Base-by-base conservation (phyloP, 2,888 invertebrate species). In the Clanis bilineata region DNA sequence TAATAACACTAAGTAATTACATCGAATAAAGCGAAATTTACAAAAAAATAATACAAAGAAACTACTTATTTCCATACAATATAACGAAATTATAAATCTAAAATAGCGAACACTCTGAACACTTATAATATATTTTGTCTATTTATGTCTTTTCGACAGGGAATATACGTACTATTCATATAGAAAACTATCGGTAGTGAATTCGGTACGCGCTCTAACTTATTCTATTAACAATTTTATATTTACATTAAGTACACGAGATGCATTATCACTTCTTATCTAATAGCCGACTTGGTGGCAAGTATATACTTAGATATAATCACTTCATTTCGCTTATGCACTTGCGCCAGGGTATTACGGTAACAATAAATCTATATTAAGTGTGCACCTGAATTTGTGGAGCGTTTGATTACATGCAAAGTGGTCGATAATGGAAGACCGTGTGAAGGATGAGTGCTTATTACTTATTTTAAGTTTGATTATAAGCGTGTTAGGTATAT, bases 1-100 rank as follows among this genome's bases (percentile, higher is more conserved):
- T 92, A 91, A 86, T 85, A 90, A 88, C 85, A 88, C 88, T 90
- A 90, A 87, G 81, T 85, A 87, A 79, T 83, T 88, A 90, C 77
- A 85, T 84, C 85, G 72, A 88, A 87, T 84, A 84, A 87, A 89
- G 86, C 88, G 76, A 87, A 88, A 90, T 88, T 85, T 90, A 90
- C 88, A 89, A 79, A 79, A 81, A 66, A 70, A 76, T 76, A 79
- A 73, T 85, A 87, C 76, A 83, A 83, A 82, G 74, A 80, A 79
- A 77, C 76, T 86, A 85, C 82, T 83, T 87, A 89, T 84, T 86
- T 79, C 72, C 85, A 82, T 85, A 85, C 80, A 80, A 75, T 80
- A 77, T 74, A 73, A 64, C 79, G 73, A 77, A 75, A 73, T 76
- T 74, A 62, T 81, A 85, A 82, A 72, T 69, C 83, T 85, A 87